Evolutionary conservation across 2,888 invertebrate species (phyloP), one percentile per base, ranked within the genome.

Genomic region (Pardosa pseudoannulata): DNA sequence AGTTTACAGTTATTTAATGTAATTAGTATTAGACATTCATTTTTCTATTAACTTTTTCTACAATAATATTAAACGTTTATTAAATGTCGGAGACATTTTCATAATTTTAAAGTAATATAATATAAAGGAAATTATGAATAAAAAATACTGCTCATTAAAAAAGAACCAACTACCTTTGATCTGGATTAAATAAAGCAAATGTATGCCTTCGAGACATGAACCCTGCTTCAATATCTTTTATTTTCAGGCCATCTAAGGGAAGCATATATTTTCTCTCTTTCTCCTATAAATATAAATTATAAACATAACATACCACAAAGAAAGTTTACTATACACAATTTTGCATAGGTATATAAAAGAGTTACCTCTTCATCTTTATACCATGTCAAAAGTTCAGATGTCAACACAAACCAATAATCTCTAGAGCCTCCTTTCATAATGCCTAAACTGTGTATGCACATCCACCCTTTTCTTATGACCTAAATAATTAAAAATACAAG

Each of bases 201-300:
- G 97, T 96, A 92, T 98, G 98, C 90, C 98, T 94, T 89, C 97
- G 95, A 83, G 98, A 98, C 97, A 98, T 98, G 93, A 99, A 98
- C 79, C 99, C 97, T 92, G 97, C 96, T 92, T 99, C 99, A 89
- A 98, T 94, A 92, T 99, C 99, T 87, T 97, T 94, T 90, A 99
- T 93, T 93, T 98, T 99, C 90, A 99, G 94, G 87, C 97, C 97
- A 93, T 99, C 99, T 92, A 99, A 93, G 72, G 98, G 97, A 92
- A 99, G 93, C 98, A 99, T 98, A 93, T 97, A 99, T 92, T 99
- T 99, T 94, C 99, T 99, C 92, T 99, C 99, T 90, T 98, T 95
- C 92, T 99, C 99, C 94, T 95, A 62, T 29, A 19, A 62, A 56
- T n/a, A 73, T 0, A 62, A 23, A 73, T 13, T 0, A 50, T 0